Base-by-base conservation (phyloP, 2,888 invertebrate genomes). In the Cybosia mesomella region DNA sequence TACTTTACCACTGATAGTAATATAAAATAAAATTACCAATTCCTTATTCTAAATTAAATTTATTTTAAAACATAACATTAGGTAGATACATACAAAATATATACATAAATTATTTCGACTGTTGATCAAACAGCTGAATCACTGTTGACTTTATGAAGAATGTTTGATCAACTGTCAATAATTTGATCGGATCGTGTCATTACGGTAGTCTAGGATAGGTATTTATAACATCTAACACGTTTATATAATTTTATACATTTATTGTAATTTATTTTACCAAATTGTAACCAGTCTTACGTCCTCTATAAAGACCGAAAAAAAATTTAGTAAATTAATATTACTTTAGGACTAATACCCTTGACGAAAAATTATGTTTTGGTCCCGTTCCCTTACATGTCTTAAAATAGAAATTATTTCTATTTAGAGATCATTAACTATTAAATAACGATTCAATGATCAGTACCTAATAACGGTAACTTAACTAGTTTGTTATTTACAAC, bases 231-330 rank as follows among this genome's bases (percentile, higher is more conserved):
- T 72, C 61, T 57, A 53, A 64, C 69, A 63, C 61, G 22, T 34
- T 61, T 22, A 57, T 58, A 58, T 24, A 65, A 58, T 58, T 36
- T 62, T 43, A 68, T 15, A 58, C 57, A 79, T 57, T 71, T 74
- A 69, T 79, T 68, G 67, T 75, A 58, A 65, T 71, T 70, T 63
- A 43, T 69, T 76, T 82, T 70, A 79, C 81, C 77, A 79, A 72
- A 77, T 77, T 64, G 79, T 79, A 82, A 83, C 85, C 87, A 89
- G 89, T 89, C 91, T 91, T 89, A 76, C 91, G 92, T 92, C 92
- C 92, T 91, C 91, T 76, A 39, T 73, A 73, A 89, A 91, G 89
- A 90, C 89, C 77, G 86, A 88, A 80, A 80, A 74, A n/a, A 67
- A 76, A 72, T 66, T 76, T 69, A 77, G 74, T 83, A 83, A 84